Percentiles rank a stretch among this genome's conserved stretches.
These are phyloP conservation scores for Copidosoma aretas DNA, from an alignment of 2,888 invertebrate genomes.

Conservation along the genomic window DNA sequence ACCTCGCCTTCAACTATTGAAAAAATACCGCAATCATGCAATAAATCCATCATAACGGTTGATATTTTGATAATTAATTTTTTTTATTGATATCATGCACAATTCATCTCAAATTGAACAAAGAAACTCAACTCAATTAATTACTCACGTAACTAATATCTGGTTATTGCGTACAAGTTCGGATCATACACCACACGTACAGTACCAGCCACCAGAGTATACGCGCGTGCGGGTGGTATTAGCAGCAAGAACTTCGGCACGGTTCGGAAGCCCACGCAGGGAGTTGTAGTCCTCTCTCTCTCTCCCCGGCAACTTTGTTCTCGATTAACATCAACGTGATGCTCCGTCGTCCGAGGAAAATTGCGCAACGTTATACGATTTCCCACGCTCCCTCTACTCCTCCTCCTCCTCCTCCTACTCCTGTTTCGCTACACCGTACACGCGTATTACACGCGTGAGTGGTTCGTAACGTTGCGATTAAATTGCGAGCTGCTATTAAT, in stretches of 20 bases:
- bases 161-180: background rate
- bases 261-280: conserved; percentile 9
- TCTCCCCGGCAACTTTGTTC: conserved; percentile 33
- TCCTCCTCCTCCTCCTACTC: background rate
- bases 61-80: too few relatives aligned
- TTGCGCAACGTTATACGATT: conserved; percentile 20
- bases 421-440: background rate
- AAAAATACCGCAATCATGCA: too few relatives aligned
- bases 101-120: conserved; percentile 5
- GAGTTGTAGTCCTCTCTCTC: too few relatives aligned
- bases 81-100: too few relatives aligned
- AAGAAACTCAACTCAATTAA: conserved; percentile 31
- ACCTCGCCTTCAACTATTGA: too few relatives aligned
- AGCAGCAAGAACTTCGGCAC: conserved; percentile 22
- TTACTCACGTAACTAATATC: conserved; percentile 35
- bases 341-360: conserved; percentile 28
- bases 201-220: too few relatives aligned
- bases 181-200: background rate
- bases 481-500: conserved; percentile 2
- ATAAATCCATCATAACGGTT: too few relatives aligned
- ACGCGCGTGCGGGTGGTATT: background rate
- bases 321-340: conserved; percentile 31
- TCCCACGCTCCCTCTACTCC: background rate
- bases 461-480: conserved; percentile 11
- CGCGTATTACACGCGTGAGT: background rate